Percentiles rank a stretch among this genome's conserved stretches.
Conservation (phyloP, 2,888 invertebrate species). For the Leptura quadrifasciata region DNA sequence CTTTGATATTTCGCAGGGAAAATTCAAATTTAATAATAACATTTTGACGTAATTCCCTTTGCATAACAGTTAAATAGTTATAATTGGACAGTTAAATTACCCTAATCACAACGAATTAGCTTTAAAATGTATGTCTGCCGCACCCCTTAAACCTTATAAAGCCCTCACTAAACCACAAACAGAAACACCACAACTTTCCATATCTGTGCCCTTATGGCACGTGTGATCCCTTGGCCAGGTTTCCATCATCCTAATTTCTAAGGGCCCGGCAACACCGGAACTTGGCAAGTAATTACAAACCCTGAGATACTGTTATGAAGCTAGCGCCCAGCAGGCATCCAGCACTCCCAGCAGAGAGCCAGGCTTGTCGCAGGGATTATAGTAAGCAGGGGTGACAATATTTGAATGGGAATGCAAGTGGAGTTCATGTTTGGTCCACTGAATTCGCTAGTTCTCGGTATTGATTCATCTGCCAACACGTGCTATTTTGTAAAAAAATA, state of each 20-base stretch:
- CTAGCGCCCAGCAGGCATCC: constrained; percentile 26
- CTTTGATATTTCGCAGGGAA: constrained; percentile 25
- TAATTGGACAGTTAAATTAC: constrained; percentile 43
- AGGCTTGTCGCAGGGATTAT: constrained; percentile 16
- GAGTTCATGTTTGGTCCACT: neutral
- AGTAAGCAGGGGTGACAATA: constrained; percentile 8
- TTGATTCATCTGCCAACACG: neutral
- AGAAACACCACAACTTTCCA: constrained; percentile 24
- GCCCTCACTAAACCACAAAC: constrained; percentile 23
- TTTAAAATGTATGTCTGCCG: constrained; percentile 3
- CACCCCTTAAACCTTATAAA: constrained; percentile 21
- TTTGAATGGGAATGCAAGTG: constrained; percentile 5
- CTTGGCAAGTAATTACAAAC: constrained; percentile 39
- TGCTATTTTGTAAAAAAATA: too few relatives aligned
- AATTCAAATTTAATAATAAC: constrained; percentile 39
- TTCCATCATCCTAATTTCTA: constrained; percentile 22
- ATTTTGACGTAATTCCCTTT: constrained; percentile 33
- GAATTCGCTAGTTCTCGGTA: neutral
- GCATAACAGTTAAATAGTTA: constrained; percentile 39
- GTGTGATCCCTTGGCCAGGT: constrained; percentile 23
- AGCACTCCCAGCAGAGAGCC: constrained; percentile 16
- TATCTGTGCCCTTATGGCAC: constrained; percentile 10
- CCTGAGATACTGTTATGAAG: constrained; percentile 39
- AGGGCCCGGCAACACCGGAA: constrained; percentile 25
- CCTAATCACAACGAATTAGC: constrained; percentile 40